Evolutionary conservation across 2,113 vertebrate genomes (phyloP).

Genomic region (Gavialis gangeticus): DNA sequence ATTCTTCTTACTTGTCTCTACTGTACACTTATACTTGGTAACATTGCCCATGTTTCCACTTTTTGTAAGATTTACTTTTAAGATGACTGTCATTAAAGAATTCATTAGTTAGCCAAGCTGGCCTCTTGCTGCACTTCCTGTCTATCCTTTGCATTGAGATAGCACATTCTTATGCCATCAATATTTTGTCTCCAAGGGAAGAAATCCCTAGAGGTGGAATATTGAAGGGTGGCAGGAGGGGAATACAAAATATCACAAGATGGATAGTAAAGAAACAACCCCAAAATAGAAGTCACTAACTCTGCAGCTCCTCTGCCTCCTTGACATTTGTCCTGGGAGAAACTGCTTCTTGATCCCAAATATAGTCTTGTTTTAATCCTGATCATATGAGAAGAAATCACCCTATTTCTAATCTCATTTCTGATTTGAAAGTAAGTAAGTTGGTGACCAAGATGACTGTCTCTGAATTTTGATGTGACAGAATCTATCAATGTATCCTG

Average conservation of each 20-base stretch:
- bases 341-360: conserved; percentile 9
- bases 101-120: too few relatives aligned
- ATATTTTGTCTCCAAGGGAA: too few relatives aligned
- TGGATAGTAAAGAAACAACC: background rate
- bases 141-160: too few relatives aligned
- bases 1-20: too few relatives aligned
- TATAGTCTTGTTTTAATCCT: conserved; percentile 27
- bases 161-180: too few relatives aligned
- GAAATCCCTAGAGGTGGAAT: too few relatives aligned
- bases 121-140: too few relatives aligned
- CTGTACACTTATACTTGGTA: too few relatives aligned
- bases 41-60: too few relatives aligned
- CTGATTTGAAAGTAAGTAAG: background rate
- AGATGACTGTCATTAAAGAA: too few relatives aligned
- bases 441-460: background rate
- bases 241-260: conserved; percentile 24
- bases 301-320: background rate
- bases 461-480: conserved; percentile 9
- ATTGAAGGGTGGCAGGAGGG: background rate
- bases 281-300: background rate
- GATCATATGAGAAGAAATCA: conserved; percentile 1
- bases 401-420: background rate
- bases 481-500: background rate
- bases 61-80: too few relatives aligned
- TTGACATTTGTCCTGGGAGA: conserved; percentile 11